A percentile compares a stretch with the other conserved stretches of the same genome.
phyloP scores from a whole-genome alignment of 2,888 invertebrate genomes.

The Chymomyza amoena region DNA sequence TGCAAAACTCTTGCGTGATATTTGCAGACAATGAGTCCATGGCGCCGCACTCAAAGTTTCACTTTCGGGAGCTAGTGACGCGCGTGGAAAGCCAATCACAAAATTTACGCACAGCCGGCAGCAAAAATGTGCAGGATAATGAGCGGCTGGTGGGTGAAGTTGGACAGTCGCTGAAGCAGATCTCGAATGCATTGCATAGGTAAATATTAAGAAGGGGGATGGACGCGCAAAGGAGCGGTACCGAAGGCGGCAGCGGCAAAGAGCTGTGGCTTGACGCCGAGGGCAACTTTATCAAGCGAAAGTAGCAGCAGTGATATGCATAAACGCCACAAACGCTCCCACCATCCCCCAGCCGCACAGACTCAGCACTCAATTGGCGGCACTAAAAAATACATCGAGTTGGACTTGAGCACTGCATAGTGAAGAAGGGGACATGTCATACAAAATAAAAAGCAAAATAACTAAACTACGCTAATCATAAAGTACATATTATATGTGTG shows the following conservation, averaged over 20 bases:
- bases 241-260: constrained; percentile 8
- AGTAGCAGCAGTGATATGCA: constrained; percentile 26
- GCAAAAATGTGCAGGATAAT: constrained; percentile 85
- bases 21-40: constrained; percentile 89
- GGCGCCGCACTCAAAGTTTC: constrained; percentile 92
- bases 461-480: constrained; percentile 6
- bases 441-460: not conserved
- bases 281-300: constrained; percentile 75
- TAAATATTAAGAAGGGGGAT: constrained; percentile 78
- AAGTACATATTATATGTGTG: constrained; percentile 24
- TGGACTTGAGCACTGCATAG: not conserved
- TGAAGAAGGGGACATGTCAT: not conserved
- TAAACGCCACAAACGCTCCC: constrained; percentile 31
- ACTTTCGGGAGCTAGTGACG: constrained; percentile 87
- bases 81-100: constrained; percentile 85
- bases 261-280: constrained; percentile 72
- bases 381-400: not conserved
- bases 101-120: constrained; percentile 84
- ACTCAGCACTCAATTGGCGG: not conserved
- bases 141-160: constrained; percentile 85
- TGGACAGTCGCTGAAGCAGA: constrained; percentile 78
- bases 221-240: constrained; percentile 51
- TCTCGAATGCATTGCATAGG: constrained; percentile 79
- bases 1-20: constrained; percentile 90
- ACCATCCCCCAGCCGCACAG: constrained; percentile 40